Evolutionary conservation across 2,113 vertebrate species (phyloP), one percentile per base, ranked within the genome.

Genomic region (Cygnus buccinator): DNA sequence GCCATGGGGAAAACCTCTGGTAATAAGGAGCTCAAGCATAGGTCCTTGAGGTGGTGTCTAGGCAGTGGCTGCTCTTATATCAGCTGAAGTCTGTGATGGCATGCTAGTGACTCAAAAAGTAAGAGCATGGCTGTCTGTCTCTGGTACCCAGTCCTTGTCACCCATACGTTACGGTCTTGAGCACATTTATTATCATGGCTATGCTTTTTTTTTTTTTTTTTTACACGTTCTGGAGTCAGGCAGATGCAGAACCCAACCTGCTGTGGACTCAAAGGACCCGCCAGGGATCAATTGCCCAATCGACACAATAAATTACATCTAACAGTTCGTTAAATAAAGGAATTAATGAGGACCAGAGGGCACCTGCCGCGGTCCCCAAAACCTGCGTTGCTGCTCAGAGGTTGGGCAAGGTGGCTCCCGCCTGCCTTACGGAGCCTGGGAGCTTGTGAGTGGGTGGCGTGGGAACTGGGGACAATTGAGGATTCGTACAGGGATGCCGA

Each of bases 401-500:
- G 39, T n/a, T 43, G 89, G 33, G 39, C 13, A 39, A 35, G 46
- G 84, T 75, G 59, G 77, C 87, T 95, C 13, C 39, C 91, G 70
- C 39, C 58, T 90, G 52, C 78, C 18, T 59, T 22, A 20, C 54
- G 81, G 89, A 95, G 93, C 90, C 85, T 95, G 92, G 87, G 94
- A 95, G 90, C 90, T 85, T 74, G 35, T 71, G 94, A 93, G 94
- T 96, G 93, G 90, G 90, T 93, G 93, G 94, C 10, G 74, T 96
- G 96, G 96, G 96, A 97, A 96, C 89, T 87, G 87, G 89, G 94
- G 94, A 94, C 92, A 91, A 5, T 7, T 89, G 72, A 91, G 85
- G 75, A 31, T 96, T 96, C 2, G 0, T 89, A 43, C 71, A 74
- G 81, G 74, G 84, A 87, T 95, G 67, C 58, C 71, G 93, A 91